A percentile compares a stretch with the other conserved stretches of the same genome.
Conservation (phyloP, 2,113 vertebrate species). For the Oenanthe melanoleuca region DNA sequence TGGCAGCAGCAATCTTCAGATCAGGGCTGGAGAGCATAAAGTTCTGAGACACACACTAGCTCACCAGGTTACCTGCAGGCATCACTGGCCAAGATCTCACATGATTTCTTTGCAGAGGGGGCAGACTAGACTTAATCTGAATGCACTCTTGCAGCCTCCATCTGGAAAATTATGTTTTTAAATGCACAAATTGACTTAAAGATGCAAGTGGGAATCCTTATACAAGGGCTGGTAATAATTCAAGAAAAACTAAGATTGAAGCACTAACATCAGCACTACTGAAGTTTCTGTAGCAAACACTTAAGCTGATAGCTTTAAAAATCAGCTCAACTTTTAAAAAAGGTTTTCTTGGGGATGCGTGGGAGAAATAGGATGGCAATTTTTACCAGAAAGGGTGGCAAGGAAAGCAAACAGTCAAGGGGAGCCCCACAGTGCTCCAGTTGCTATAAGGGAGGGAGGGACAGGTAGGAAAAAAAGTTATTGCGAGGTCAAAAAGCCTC, state of each 20-base stretch:
- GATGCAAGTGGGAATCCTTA: background rate
- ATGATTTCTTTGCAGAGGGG: background rate
- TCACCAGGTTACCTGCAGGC: background rate
- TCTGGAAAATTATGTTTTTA: background rate
- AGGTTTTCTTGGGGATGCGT: accelerated
- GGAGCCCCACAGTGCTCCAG: background rate
- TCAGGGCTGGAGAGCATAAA: background rate
- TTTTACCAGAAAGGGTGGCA: background rate
- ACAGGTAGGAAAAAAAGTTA: background rate
- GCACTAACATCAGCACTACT: background rate
- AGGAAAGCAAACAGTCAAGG: background rate
- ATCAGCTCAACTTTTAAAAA: background rate
- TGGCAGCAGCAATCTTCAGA: background rate
- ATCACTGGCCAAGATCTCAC: background rate
- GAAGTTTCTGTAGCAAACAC: background rate
- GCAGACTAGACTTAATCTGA: background rate
- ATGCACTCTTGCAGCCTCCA: background rate
- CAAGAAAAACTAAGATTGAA: background rate
- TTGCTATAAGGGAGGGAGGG: background rate
- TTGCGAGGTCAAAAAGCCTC: background rate
- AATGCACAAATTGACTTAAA: background rate
- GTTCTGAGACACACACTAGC: background rate
- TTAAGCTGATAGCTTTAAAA: background rate
- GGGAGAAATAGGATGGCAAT: background rate
- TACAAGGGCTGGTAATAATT: background rate